A percentile compares a stretch with the other conserved stretches of the same genome.
Evolutionary conservation across 1,140 invertebrate species (phyloP).

Genomic region (Nymphalis io): DNA sequence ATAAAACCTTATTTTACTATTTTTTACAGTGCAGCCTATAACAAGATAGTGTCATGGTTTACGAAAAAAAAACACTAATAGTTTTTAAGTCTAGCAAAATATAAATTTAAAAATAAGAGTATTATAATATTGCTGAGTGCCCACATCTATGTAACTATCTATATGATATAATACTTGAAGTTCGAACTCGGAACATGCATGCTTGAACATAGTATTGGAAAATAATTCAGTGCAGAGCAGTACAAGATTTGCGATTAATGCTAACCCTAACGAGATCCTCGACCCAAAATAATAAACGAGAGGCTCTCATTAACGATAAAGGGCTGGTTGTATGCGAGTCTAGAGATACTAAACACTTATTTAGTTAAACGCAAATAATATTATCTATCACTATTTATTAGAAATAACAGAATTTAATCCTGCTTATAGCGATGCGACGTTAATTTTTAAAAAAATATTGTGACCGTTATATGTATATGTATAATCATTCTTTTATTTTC

Average conservation of each 20-base stretch:
- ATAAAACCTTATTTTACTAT: not conserved
- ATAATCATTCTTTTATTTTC: too few relatives aligned
- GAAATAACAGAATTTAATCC: too few relatives aligned
- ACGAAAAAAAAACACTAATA: too few relatives aligned
- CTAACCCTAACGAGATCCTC: slow-evolving; percentile 40
- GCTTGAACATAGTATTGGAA: slow-evolving; percentile 29
- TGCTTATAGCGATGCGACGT: too few relatives aligned
- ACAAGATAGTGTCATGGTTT: too few relatives aligned
- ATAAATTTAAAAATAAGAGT: too few relatives aligned
- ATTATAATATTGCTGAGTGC: too few relatives aligned
- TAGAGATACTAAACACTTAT: not conserved
- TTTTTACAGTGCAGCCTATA: too few relatives aligned
- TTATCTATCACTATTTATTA: not conserved
- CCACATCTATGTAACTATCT: too few relatives aligned
- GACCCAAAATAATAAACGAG: slow-evolving; percentile 34
- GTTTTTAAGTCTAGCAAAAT: too few relatives aligned
- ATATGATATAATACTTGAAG: not conserved
- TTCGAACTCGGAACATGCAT: not conserved
- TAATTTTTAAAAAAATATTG: too few relatives aligned
- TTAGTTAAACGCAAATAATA: not conserved
- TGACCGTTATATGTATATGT: too few relatives aligned
- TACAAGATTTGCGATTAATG: slow-evolving; percentile 35
- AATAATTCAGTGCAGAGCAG: slow-evolving; percentile 21
- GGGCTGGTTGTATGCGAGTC: slow-evolving; percentile 17
- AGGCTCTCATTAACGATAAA: slow-evolving; percentile 31